A percentile compares a stretch with the other conserved stretches of the same genome.
Evolutionary conservation across 2,888 invertebrate genomes (phyloP).

Genomic region (Phalera bucephala): DNA sequence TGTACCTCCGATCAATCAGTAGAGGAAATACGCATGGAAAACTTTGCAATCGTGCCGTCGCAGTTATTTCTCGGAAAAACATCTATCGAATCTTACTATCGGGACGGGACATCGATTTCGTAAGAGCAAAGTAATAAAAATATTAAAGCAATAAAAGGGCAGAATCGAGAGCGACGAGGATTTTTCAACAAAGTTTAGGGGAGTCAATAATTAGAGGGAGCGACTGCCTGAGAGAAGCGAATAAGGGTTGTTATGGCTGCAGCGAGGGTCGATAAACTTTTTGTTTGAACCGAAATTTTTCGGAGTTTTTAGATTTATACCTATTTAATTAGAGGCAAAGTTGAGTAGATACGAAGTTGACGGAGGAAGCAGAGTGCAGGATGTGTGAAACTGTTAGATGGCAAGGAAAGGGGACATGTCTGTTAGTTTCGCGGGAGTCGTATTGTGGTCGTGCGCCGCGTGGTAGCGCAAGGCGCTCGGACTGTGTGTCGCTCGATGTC

Average conservation of each 20-base stretch:
- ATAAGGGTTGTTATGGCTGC: conserved; percentile 76
- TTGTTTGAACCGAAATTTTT: conserved; percentile 22
- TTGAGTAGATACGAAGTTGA: conserved; percentile 7
- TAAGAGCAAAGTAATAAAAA: conserved; percentile 59
- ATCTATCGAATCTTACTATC: conserved; percentile 24
- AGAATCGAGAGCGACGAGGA: conserved; percentile 52
- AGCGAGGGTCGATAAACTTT: conserved; percentile 77
- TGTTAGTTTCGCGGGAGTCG: conserved; percentile 62
- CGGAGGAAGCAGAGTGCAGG: conserved; percentile 1
- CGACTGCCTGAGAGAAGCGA: conserved; percentile 69
- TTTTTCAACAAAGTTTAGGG: conserved; percentile 72
- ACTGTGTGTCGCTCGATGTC: conserved; percentile 69
- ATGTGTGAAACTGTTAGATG: conserved; percentile 12
- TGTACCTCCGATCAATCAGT: conserved; percentile 46
- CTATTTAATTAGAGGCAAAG: conserved; percentile 6
- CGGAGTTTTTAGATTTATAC: conserved; percentile 13
- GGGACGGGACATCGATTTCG: conserved; percentile 35
- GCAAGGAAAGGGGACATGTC: conserved; percentile 45
- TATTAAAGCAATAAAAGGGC: conserved; percentile 65
- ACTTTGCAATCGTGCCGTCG: conserved; percentile 36
- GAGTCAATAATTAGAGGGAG: conserved; percentile 81
- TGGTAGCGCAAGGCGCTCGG: conserved; percentile 67
- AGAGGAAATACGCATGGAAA: conserved; percentile 47
- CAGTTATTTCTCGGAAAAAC: conserved; percentile 31
- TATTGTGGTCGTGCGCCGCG: conserved; percentile 45